A percentile compares a stretch with the other conserved stretches of the same genome.
phyloP scores from a whole-genome alignment of 2,113 vertebrate species.

The Pteropus alecto region DNA sequence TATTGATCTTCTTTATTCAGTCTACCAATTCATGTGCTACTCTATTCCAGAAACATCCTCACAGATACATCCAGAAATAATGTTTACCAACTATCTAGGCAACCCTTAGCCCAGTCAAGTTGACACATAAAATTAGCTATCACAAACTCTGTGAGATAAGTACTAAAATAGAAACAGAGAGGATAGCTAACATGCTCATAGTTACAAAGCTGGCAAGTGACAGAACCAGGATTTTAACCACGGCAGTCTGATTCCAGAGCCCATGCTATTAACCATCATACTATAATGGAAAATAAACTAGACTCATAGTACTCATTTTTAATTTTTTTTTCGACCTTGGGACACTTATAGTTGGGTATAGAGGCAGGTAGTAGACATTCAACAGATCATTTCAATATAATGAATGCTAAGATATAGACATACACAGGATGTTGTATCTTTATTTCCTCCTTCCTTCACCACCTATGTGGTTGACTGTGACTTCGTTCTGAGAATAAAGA shows the following conservation, averaged over 20 bases:
- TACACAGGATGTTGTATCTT: background rate
- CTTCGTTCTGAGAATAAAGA: conserved; percentile 6
- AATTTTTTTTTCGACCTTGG: background rate
- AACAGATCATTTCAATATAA: background rate
- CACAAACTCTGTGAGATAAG: background rate
- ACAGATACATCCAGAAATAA: background rate
- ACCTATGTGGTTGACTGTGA: background rate
- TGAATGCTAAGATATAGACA: background rate
- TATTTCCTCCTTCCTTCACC: background rate
- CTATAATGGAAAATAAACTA: background rate
- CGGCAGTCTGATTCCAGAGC: background rate
- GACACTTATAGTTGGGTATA: background rate
- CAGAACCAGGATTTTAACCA: background rate
- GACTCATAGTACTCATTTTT: background rate
- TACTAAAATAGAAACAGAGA: background rate
- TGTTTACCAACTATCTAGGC: background rate
- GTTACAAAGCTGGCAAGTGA: background rate
- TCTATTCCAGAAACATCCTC: background rate
- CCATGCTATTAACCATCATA: background rate
- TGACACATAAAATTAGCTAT: background rate
- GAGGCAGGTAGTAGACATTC: background rate
- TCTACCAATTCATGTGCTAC: background rate
- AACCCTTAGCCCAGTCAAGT: background rate
- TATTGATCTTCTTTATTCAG: background rate
- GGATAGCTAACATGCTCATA: background rate